Conservation (phyloP, 2,797 vertebrate species). For the Ciconia nigra region DNA sequence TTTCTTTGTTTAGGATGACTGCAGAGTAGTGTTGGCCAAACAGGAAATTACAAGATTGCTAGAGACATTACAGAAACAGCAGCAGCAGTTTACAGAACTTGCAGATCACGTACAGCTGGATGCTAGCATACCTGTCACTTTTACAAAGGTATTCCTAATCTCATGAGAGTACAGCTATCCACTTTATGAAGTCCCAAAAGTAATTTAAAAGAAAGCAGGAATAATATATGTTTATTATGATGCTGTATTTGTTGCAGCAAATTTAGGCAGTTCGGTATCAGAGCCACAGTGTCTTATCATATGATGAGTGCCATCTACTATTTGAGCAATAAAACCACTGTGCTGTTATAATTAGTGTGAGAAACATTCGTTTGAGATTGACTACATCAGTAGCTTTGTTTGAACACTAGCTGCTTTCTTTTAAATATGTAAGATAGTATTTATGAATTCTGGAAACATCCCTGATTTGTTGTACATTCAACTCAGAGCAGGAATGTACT, state of each 20-base stretch:
- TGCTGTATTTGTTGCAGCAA: not conserved
- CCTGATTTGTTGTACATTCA: not conserved
- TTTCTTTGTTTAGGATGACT: slow-evolving; percentile 85
- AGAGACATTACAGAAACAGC: slow-evolving; percentile 95
- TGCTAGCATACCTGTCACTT: slow-evolving; percentile 97
- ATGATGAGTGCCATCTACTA: not conserved
- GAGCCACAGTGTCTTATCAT: not conserved
- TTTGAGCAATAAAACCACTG: not conserved
- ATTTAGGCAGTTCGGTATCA: not conserved
- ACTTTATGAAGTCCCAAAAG: not conserved
- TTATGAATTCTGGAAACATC: not conserved
- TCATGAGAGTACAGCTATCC: not conserved
- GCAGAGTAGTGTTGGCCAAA: slow-evolving; percentile 94
- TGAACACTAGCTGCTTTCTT: not conserved
- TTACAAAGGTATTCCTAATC: slow-evolving; percentile 88
- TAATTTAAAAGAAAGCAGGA: not conserved
- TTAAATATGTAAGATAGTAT: not conserved
- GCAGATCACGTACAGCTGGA: slow-evolving; percentile 96
- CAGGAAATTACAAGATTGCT: slow-evolving; percentile 95
- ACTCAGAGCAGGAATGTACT: not conserved
- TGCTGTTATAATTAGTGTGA: not conserved
- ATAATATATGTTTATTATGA: not conserved
- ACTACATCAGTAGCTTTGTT: not conserved
- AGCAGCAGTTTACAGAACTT: slow-evolving; percentile 97
- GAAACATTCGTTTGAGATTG: not conserved